Conservation (phyloP, 2,888 invertebrate species). For the Calameuta idolon region DNA sequence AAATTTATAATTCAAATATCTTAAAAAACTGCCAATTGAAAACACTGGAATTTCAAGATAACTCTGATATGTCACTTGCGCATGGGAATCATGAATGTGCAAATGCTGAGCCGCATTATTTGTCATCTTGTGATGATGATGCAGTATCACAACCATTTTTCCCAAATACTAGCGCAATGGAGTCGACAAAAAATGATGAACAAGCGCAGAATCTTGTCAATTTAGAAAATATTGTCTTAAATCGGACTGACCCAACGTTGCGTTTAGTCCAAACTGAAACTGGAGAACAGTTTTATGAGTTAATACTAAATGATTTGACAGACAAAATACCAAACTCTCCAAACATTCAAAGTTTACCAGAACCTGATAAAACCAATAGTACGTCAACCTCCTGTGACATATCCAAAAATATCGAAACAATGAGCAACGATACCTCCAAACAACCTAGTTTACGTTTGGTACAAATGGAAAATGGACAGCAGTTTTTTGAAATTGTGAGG, state of each 20-base stretch:
- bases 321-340: conserved; percentile 33
- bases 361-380: background rate
- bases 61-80: background rate
- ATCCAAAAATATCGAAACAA: background rate
- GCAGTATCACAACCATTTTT: background rate
- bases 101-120: background rate
- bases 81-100: too few relatives aligned
- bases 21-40: conserved; percentile 16
- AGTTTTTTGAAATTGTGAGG: conserved; percentile 13
- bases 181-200: background rate
- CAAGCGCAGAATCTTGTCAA: background rate
- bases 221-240: conserved; percentile 1
- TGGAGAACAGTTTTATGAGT: conserved; percentile 57
- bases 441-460: background rate
- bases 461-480: conserved; percentile 12
- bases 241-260: conserved; percentile 39
- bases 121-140: conserved; percentile 3
- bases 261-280: conserved; percentile 52
- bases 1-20: conserved; percentile 28
- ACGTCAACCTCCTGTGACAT: background rate
- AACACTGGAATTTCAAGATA: conserved; percentile 21
- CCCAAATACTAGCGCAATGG: background rate
- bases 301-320: conserved; percentile 48
- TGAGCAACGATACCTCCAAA: background rate
- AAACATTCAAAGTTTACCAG: background rate